Conservation (phyloP, 2,888 invertebrate genomes). For the Drosophila suboccidentalis region DNA sequence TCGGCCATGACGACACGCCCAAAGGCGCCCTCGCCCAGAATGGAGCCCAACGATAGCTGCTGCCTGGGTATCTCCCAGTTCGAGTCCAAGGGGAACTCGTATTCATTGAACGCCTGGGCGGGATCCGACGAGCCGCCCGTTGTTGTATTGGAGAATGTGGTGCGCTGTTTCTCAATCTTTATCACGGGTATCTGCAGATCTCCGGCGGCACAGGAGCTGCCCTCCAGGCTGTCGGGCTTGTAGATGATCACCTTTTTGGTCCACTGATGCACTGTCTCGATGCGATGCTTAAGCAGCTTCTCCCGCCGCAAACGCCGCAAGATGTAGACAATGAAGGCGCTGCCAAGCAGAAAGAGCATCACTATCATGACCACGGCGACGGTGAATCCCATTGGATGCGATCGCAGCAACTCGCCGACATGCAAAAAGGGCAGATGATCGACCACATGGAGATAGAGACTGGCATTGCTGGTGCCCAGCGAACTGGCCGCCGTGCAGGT, state of each 20-base stretch:
- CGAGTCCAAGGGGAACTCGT: constrained; percentile 97
- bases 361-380: constrained; percentile 87
- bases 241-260: constrained; percentile 96
- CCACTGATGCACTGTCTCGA: constrained; percentile 95
- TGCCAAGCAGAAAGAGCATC: constrained; percentile 86
- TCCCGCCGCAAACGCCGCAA: constrained; percentile 91
- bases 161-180: constrained; percentile 95
- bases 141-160: constrained; percentile 88
- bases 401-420: constrained; percentile 75
- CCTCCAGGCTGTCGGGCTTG: constrained; percentile 88
- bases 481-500: constrained; percentile 97
- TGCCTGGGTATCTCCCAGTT: constrained; percentile 97
- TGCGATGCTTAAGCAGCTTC: constrained; percentile 92
- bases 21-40: constrained; percentile 99
- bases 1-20: constrained; percentile 97
- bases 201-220: constrained; percentile 66
- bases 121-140: constrained; percentile 87
- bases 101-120: constrained; percentile 92
- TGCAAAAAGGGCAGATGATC: constrained; percentile 72
- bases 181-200: constrained; percentile 92
- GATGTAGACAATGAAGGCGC: constrained; percentile 87
- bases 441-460: constrained; percentile 94
- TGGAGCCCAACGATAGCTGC: constrained; percentile 91
- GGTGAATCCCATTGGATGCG: constrained; percentile 88
- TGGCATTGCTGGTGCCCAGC: constrained; percentile 92